Conservation (phyloP, 1,140 invertebrate genomes). For the Temnothorax nylanderi region DNA sequence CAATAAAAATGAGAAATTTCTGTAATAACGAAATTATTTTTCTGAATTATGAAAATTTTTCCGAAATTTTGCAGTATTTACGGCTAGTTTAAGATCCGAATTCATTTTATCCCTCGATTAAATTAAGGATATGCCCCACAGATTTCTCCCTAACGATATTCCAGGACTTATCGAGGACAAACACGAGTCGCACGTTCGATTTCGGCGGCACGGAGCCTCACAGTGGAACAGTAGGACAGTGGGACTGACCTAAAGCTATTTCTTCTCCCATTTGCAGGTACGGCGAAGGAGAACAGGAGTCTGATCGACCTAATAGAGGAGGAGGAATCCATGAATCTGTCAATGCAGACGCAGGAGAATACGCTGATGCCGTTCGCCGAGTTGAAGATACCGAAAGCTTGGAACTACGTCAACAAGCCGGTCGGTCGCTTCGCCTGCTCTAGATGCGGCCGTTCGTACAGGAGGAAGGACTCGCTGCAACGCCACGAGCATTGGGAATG, state of each 20-base stretch:
- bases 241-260: slow-evolving; percentile 59
- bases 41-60: background rate
- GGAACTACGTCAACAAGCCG: slow-evolving; percentile 88
- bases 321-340: slow-evolving; percentile 74
- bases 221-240: background rate
- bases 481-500: slow-evolving; percentile 94
- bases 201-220: slow-evolving; percentile 29
- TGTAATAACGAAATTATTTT: background rate
- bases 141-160: background rate
- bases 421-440: slow-evolving; percentile 87
- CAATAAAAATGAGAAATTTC: background rate
- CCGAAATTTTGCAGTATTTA: background rate
- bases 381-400: slow-evolving; percentile 80
- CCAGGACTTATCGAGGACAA: background rate
- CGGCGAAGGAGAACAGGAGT: background rate
- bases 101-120: background rate
- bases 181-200: slow-evolving; percentile 20
- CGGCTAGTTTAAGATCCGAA: background rate
- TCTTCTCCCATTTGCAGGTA: slow-evolving; percentile 76
- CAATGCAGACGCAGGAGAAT: slow-evolving; percentile 73
- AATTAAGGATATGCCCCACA: background rate
- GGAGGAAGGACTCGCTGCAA: slow-evolving; percentile 91
- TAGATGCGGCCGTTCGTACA: slow-evolving; percentile 88
- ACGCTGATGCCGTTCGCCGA: slow-evolving; percentile 73
- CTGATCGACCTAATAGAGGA: background rate